Conservation (phyloP, 2,113 vertebrate genomes). For the Corythoichthys haematopterus region DNA sequence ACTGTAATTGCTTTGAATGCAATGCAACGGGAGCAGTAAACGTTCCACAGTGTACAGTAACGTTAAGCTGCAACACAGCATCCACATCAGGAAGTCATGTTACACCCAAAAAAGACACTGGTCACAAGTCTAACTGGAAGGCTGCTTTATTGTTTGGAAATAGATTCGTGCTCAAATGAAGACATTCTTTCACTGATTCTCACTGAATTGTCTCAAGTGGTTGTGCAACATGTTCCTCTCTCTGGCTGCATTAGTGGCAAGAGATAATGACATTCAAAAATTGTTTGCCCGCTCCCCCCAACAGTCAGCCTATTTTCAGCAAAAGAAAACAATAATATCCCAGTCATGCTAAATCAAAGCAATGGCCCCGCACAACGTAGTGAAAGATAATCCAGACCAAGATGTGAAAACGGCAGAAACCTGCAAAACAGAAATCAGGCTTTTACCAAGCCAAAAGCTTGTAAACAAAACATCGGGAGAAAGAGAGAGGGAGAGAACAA, state of each 20-base stretch:
- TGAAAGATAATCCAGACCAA: constrained; percentile 53
- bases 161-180: constrained; percentile 82
- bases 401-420: constrained; percentile 62
- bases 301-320: constrained; percentile 63
- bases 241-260: constrained; percentile 71
- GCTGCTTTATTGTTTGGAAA: constrained; percentile 84
- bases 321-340: constrained; percentile 62
- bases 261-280: constrained; percentile 70
- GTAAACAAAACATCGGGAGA: constrained; percentile 54
- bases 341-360: constrained; percentile 73
- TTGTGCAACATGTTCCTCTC: constrained; percentile 75
- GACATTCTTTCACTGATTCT: constrained; percentile 77
- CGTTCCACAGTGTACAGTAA: not conserved
- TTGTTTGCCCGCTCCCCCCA: constrained; percentile 53
- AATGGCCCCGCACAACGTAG: constrained; percentile 56
- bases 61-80: not conserved
- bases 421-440: constrained; percentile 70
- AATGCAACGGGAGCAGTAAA: not conserved
- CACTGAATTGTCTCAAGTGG: constrained; percentile 67
- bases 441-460: constrained; percentile 48
- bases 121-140: constrained; percentile 73
- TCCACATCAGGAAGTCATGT: not conserved
- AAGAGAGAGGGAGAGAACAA: not conserved
- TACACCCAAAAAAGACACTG: constrained; percentile 57
- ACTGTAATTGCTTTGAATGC: not conserved